Conservation (phyloP, 2,888 invertebrate genomes). For the Andrena praecox region DNA sequence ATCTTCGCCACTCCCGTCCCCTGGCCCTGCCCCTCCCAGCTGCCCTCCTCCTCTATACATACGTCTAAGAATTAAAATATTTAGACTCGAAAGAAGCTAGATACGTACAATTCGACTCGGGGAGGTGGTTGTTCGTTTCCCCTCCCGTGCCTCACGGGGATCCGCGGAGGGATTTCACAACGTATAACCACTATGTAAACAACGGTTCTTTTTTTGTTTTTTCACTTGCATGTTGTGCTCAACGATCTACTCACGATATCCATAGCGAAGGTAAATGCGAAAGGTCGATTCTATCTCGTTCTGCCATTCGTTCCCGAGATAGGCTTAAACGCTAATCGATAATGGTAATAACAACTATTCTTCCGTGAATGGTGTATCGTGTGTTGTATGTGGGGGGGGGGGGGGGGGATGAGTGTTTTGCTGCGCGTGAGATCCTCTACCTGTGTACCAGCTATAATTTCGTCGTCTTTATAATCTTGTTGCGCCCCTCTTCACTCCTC, state of each 20-base stretch:
- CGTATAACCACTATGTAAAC: conserved; percentile 63
- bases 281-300: conserved; percentile 51
- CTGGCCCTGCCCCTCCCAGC: neutral
- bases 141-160: conserved; percentile 50
- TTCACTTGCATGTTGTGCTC: conserved; percentile 37
- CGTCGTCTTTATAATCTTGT: conserved; percentile 38
- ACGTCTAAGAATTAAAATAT: conserved; percentile 75
- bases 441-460: conserved; percentile 66
- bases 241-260: conserved; percentile 71
- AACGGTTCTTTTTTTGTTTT: conserved; percentile 37
- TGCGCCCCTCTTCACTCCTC: conserved; percentile 30
- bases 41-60: conserved; percentile 25
- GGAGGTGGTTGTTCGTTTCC: conserved; percentile 27
- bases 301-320: conserved; percentile 47
- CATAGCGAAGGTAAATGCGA: conserved; percentile 71
- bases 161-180: conserved; percentile 65
- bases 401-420: neutral
- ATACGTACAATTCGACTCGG: conserved; percentile 65
- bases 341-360: conserved; percentile 72
- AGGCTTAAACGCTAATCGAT: conserved; percentile 81
- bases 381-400: conserved; percentile 38
- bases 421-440: conserved; percentile 55
- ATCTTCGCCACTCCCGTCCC: conserved; percentile 15
- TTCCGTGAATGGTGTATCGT: conserved; percentile 63
- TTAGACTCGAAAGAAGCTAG: conserved; percentile 78